A percentile compares a stretch with the other conserved stretches of the same genome.
These are phyloP conservation scores for Planiliza haematocheilus DNA, from an alignment of 2,113 vertebrate species.

Conservation along the genomic window DNA sequence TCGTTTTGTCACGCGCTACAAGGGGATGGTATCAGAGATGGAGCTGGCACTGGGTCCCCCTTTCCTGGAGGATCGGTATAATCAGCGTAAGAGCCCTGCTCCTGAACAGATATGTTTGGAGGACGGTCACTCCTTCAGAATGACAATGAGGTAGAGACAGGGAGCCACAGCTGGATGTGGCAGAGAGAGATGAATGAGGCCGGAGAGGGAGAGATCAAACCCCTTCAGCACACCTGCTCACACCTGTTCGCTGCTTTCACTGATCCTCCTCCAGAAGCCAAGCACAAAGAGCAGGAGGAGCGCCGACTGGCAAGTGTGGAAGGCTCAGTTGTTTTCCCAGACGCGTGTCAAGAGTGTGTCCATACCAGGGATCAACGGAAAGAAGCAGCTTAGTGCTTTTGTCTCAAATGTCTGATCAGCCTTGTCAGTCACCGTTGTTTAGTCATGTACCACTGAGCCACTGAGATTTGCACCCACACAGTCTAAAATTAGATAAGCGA, in stretches of 20 bases:
- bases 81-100: slow-evolving; percentile 66
- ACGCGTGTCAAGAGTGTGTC: not conserved
- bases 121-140: slow-evolving; percentile 54
- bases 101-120: slow-evolving; percentile 56
- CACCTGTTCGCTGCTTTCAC: slow-evolving; percentile 59
- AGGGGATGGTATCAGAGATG: slow-evolving; percentile 28
- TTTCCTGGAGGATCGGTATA: slow-evolving; percentile 50
- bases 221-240: slow-evolving; percentile 65
- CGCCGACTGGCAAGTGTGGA: no score
- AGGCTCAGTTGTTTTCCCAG: not conserved
- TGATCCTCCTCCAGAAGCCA: slow-evolving; percentile 47
- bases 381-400: not conserved
- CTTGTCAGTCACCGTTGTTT: no score
- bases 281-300: slow-evolving; percentile 8
- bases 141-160: slow-evolving; percentile 72
- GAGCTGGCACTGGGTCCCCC: slow-evolving; percentile 19
- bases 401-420: no score
- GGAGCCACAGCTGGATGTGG: slow-evolving; percentile 70
- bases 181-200: slow-evolving; percentile 69
- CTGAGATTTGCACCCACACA: no score
- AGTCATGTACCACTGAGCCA: no score
- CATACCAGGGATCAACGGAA: not conserved
- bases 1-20: slow-evolving; percentile 17
- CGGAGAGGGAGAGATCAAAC: slow-evolving; percentile 65
- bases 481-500: no score